Base-by-base conservation (phyloP, 1,140 invertebrate species). In the Formica exsecta region DNA sequence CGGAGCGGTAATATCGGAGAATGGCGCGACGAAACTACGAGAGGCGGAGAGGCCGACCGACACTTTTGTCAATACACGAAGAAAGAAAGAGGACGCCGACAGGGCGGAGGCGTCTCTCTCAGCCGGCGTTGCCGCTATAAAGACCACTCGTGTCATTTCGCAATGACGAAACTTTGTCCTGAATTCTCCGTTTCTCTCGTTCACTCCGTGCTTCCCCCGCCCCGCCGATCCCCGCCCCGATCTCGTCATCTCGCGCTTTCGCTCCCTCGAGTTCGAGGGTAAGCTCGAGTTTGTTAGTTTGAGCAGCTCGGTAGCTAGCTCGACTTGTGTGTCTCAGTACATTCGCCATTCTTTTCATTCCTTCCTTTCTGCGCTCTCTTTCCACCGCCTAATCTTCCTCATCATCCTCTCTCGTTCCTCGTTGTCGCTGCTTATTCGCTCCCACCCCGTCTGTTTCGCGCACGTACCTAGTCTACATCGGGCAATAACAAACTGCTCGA, bases 131-230 rank as follows among this genome's bases (percentile, higher is more conserved):
- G 84, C 88, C 87, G 93, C 95, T 95, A 95, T 95, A 95, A 95
- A 95, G 94, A 95, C 95, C 95, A 95, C 94, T 95, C 95, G 95
- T 95, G 95, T 95, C 94, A 95, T 94, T 95, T 95, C 93, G 93
- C 95, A 95, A 95, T 95, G 95, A 95, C 94, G 94, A 95, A 95
- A 95, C 94, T 95, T 95, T 95, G 92, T 93, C 92, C 92, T 92
- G 92, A 93, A 94, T 93, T 93, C 89, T 83, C 89, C 85, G 75
- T 87, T 90, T 77, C 85, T 90, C 74, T 70, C 86, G 22, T 57
- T 62, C 48, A 19, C 74, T 62, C 62, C 75, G 59, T 29, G 36
- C 38, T 51, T 16, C 13, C 83, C 29, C 75, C 25, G 4, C 41
- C 59, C 51, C 61, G 36, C 32, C 48, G 38, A 51, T 48, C 9